phyloP scores from a whole-genome alignment of 2,888 invertebrate genomes.

The Xestia sexstrigata region DNA sequence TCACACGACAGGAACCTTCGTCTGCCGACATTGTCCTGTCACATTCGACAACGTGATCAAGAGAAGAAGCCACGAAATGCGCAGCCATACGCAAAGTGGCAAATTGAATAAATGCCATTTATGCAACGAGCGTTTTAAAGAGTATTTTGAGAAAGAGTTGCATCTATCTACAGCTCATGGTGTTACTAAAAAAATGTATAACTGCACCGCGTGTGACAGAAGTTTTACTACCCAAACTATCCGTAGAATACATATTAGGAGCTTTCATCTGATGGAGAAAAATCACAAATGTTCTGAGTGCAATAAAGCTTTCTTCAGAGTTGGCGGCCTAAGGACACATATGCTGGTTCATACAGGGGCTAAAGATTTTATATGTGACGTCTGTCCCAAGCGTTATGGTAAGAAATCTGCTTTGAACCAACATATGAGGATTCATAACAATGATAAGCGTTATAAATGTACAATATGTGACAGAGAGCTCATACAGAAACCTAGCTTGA shows the following conservation, averaged over 20 bases:
- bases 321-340: constrained; percentile 77
- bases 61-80: constrained; percentile 80
- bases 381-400: constrained; percentile 77
- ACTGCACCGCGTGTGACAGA: constrained; percentile 53
- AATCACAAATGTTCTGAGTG: constrained; percentile 69
- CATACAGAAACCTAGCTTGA: constrained; percentile 71
- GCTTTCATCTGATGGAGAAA: constrained; percentile 69
- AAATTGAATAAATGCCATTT: constrained; percentile 68
- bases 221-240: constrained; percentile 31
- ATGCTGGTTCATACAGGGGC: constrained; percentile 82
- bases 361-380: constrained; percentile 80
- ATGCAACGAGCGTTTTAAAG: constrained; percentile 72
- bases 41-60: constrained; percentile 82
- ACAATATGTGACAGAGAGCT: constrained; percentile 65
- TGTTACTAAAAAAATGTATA: neutral
- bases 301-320: constrained; percentile 60
- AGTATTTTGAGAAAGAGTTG: constrained; percentile 63
- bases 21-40: constrained; percentile 79
- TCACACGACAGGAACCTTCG: constrained; percentile 73
- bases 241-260: constrained; percentile 45
- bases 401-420: constrained; percentile 76
- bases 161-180: constrained; percentile 65
- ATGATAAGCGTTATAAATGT: constrained; percentile 70
- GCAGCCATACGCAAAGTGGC: constrained; percentile 68
- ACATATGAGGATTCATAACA: constrained; percentile 77